Base-by-base conservation (phyloP, 2,113 vertebrate species). In the Opisthocomus hoazin region DNA sequence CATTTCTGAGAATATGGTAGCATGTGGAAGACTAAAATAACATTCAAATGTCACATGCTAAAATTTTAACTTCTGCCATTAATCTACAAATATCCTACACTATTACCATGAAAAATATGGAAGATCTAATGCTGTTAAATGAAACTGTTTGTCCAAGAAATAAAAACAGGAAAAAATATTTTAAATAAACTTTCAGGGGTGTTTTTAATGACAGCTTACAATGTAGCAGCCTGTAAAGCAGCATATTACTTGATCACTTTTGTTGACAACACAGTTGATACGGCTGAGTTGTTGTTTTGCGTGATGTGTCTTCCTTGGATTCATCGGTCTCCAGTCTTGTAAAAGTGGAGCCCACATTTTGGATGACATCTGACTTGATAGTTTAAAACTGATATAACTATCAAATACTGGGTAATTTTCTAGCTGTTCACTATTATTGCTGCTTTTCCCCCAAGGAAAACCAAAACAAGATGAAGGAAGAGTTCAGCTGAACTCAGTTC, bases 231-330 rank as follows among this genome's bases (percentile, higher is more conserved):
- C 50, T 3, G 1, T 23, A 10, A 24, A 69, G 54, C 13, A 66
- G 48, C 10, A 5, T 8, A 10, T 11, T 41, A 1, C 45, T 41
- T 15, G 14, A 3, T 37, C 0, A 7, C 41, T 54, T n/a, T 24
- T 64, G 54, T 32, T 51, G 58, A 8, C 81, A 39, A 3, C 3
- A 10, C n/a, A 10, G 27, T 3, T 32, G 64, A 11, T 73, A 6
- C 19, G 27, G 50, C 64, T 37, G 23, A 54, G 39, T 14, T 27
- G 34, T 1, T 34, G 7, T 34, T 60, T 39, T 80, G 18, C 58
- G 56, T 57, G 4, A 19, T 80, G 53, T 36, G 27, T 14, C 53
- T 60, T 56, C n/a, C 43, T 36, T 57, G 56, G 56, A 57, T 60
- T 60, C 30, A 14, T 27, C 4, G 0, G 10, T 37, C 17, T 84